A percentile compares a stretch with the other conserved stretches of the same genome.
Conservation (phyloP, 2,888 invertebrate species). For the Acleris cristana region DNA sequence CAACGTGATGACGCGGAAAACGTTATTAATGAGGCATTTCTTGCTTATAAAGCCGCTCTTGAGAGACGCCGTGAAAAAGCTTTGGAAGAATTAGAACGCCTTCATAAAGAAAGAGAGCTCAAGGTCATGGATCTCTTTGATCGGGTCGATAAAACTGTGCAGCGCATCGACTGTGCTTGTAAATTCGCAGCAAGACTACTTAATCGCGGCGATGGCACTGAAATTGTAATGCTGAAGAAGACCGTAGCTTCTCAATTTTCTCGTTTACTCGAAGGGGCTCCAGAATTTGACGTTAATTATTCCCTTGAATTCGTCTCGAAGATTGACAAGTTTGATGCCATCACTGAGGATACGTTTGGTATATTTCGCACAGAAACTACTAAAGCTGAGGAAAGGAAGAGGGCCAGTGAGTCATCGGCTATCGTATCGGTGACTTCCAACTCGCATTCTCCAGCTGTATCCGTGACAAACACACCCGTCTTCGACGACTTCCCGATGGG, state of each 20-base stretch:
- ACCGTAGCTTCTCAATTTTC: constrained; percentile 90
- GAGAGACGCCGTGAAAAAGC: constrained; percentile 92
- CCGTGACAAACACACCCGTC: constrained; percentile 88
- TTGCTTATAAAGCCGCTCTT: constrained; percentile 91
- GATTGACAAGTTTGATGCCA: constrained; percentile 89
- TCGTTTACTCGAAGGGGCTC: constrained; percentile 90
- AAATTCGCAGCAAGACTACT: constrained; percentile 92
- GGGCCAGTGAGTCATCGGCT: constrained; percentile 74
- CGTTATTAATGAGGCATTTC: constrained; percentile 91
- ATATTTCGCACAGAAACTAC: constrained; percentile 88
- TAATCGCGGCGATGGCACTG: constrained; percentile 92
- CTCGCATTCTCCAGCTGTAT: constrained; percentile 76
- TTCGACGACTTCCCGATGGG: constrained; percentile 88
- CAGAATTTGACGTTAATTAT: constrained; percentile 91
- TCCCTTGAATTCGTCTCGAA: constrained; percentile 93
- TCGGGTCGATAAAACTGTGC: constrained; percentile 92
- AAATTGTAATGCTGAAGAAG: constrained; percentile 92
- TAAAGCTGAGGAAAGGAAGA: constrained; percentile 82
- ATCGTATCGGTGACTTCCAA: constrained; percentile 72
- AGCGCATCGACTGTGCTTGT: constrained; percentile 93
- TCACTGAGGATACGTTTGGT: constrained; percentile 89
- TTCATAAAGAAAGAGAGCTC: constrained; percentile 93
- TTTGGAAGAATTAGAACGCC: constrained; percentile 87
- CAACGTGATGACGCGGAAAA: constrained; percentile 94
- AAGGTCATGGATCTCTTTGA: constrained; percentile 95